phyloP scores from a whole-genome alignment of 1,140 invertebrate species.

The Drosophila pectinifera region DNA sequence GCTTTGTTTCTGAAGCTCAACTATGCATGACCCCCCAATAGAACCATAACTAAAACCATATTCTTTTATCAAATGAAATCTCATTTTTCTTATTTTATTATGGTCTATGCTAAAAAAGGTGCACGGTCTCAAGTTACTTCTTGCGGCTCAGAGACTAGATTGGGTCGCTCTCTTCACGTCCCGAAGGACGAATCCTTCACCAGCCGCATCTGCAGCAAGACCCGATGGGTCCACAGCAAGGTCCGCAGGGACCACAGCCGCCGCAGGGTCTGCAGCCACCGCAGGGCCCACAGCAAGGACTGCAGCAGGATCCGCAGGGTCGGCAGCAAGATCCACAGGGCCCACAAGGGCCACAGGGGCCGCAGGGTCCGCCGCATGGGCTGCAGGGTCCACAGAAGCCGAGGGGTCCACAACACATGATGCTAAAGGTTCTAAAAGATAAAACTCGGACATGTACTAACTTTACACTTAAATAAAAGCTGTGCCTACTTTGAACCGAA shows the following conservation, averaged over 20 bases:
- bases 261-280: neutral
- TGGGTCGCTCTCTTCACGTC: too few relatives aligned
- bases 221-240: neutral
- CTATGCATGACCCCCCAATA: too few relatives aligned
- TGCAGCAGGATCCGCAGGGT: constrained; percentile 6
- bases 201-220: constrained; percentile 1
- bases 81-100: neutral
- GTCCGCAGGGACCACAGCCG: neutral
- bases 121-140: neutral
- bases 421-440: constrained; percentile 19
- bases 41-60: too few relatives aligned
- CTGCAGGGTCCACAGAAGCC: constrained; percentile 29
- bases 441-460: neutral
- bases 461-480: rapidly evolving
- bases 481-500: constrained; percentile 12
- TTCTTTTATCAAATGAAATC: too few relatives aligned
- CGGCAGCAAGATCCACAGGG: constrained; percentile 32
- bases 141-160: neutral
- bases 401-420: constrained; percentile 45
- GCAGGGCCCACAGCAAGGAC: constrained; percentile 7
- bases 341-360: constrained; percentile 21
- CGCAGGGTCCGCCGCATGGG: constrained; percentile 39
- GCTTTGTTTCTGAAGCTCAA: too few relatives aligned
- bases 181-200: neutral
- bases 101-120: neutral